A percentile compares a stretch with the other conserved stretches of the same genome.
Evolutionary conservation across 1,140 invertebrate species (phyloP).

Genomic region (Neodiprion virginianus): DNA sequence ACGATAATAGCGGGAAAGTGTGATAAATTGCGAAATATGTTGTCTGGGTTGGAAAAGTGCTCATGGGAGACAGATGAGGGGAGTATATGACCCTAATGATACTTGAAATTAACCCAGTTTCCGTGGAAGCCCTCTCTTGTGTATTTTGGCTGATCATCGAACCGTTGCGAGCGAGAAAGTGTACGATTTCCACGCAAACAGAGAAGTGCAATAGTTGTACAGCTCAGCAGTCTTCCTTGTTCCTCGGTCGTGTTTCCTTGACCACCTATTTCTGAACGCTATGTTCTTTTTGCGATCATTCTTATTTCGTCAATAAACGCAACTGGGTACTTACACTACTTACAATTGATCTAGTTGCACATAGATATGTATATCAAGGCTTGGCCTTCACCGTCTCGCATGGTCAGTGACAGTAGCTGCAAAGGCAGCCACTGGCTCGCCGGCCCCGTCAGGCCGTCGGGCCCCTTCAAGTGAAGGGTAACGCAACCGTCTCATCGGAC

Average conservation of each 20-base stretch:
- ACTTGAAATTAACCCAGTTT: not conserved
- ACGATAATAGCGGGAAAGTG: not conserved
- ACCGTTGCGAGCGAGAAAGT: not conserved
- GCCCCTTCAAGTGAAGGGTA: constrained; percentile 6
- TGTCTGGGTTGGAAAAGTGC: not conserved
- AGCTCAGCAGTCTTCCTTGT: not conserved
- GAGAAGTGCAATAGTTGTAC: not conserved
- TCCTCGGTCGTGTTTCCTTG: not conserved
- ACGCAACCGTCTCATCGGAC: not conserved
- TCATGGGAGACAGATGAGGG: not conserved
- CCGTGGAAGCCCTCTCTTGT: not conserved
- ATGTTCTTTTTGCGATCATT: not conserved
- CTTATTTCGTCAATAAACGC: not conserved
- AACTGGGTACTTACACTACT: not conserved
- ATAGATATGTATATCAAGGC: not conserved
- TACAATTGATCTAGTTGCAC: not conserved
- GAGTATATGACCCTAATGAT: not conserved
- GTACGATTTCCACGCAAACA: not conserved
- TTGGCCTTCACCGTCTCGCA: constrained; percentile 4
- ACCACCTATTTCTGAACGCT: not conserved
- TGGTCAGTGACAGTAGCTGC: constrained; percentile 2
- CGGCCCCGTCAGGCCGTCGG: not conserved
- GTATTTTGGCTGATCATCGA: not conserved
- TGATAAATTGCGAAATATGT: not conserved
- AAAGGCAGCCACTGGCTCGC: not conserved